These are phyloP conservation scores for Drosophila carrolli DNA, from an alignment of 1,140 invertebrate species.

Conservation along the genomic window DNA sequence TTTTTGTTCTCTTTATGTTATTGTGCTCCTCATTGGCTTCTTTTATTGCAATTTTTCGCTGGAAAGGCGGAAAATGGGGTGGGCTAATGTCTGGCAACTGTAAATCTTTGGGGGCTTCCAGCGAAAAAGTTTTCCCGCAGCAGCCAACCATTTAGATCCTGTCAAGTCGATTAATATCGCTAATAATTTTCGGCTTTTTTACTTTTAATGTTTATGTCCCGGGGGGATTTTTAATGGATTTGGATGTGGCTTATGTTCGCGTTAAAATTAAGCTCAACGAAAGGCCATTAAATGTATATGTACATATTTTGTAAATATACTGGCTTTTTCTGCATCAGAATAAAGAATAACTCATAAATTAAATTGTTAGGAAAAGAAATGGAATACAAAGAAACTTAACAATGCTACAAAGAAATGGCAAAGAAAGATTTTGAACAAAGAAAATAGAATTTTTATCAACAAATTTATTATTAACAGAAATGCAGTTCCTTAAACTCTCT, in stretches of 20 bases:
- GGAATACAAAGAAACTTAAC: background rate
- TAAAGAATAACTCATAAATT: background rate
- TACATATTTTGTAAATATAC: background rate
- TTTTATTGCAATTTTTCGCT: constrained; percentile 46
- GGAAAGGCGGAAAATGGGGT: constrained; percentile 12
- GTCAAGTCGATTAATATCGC: constrained; percentile 47
- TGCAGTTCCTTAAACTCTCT: no score
- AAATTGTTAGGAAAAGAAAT: background rate
- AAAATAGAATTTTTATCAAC: background rate
- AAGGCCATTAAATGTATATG: constrained; percentile 8
- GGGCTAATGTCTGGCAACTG: constrained; percentile 34
- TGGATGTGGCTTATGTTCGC: constrained; percentile 9
- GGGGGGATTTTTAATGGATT: constrained; percentile 17
- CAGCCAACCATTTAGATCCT: constrained; percentile 13
- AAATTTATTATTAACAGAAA: no score
- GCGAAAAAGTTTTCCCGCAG: constrained; percentile 18
- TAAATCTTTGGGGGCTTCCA: constrained; percentile 23
- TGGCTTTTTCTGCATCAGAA: background rate
- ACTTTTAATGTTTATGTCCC: constrained; percentile 26
- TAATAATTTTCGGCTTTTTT: constrained; percentile 32
- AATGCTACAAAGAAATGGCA: background rate
- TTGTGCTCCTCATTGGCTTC: constrained; percentile 15
- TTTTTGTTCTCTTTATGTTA: constrained; percentile 6
- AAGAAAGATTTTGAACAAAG: background rate
- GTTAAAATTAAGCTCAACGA: background rate